Conservation (phyloP, 2,113 vertebrate genomes). For the Brachyhypopomus occidentalis region DNA sequence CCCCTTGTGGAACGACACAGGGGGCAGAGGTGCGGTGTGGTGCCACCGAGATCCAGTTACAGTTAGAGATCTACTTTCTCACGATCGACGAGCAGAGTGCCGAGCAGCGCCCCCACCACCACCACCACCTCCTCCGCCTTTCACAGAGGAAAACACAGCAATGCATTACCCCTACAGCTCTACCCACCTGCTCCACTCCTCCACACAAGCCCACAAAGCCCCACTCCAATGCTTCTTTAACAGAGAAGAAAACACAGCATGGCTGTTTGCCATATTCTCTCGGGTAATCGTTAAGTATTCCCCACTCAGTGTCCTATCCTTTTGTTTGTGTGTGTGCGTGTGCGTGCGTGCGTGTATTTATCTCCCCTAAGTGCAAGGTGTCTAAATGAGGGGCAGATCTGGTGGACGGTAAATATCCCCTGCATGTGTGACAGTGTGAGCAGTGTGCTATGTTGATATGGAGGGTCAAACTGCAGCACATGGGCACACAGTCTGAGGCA, state of each 20-base stretch:
- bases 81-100: conserved; percentile 1
- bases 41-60: conserved; percentile 13
- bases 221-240: neutral
- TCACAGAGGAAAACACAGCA: neutral
- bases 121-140: neutral
- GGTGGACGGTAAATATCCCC: conserved; percentile 7
- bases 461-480: conserved; percentile 6
- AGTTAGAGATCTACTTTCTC: neutral
- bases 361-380: neutral
- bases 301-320: conserved; percentile 1
- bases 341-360: neutral
- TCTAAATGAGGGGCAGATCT: neutral
- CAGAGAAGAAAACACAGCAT: neutral
- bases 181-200: neutral
- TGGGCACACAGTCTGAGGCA: too few species aligned
- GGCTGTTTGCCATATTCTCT: conserved; percentile 16
- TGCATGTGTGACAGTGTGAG: neutral
- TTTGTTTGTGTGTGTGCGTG: conserved; percentile 20
- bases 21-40: neutral
- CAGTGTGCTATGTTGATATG: neutral
- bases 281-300: conserved; percentile 7
- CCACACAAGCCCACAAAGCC: neutral
- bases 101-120: too few species aligned
- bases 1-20: conserved; percentile 3
- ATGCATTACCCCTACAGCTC: neutral